Base-by-base conservation (phyloP, 2,113 vertebrate genomes). In the Micronycteris hirsuta region DNA sequence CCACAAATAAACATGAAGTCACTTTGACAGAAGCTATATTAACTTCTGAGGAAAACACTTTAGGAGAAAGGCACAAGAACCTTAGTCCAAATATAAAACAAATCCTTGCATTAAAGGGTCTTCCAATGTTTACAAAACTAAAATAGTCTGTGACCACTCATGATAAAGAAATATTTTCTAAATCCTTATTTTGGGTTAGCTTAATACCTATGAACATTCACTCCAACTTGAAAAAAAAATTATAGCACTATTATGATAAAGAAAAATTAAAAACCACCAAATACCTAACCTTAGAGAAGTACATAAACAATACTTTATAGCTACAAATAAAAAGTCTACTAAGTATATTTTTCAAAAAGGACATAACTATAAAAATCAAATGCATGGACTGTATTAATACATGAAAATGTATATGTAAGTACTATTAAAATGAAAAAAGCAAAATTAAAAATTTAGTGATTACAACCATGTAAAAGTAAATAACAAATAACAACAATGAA, bases 371-470 rank as follows among this genome's bases (percentile, higher is more conserved):
- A 97, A 97, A 95, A 96, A 91, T 65, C 90, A 96, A 94, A 94
- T 90, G 95, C 4, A 13, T 41, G 45, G 61, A 65, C 43, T 81
- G 87, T 68, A 56, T 77, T 33, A 96, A 91, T 73, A 97, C 63
- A 89, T 82, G 56, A 47, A 92, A 96, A 89, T 74, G 54, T 58
- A 86, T 85, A 92, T 96, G 94, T 92, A 95, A 97, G 95, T 91
- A 81, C 19, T 81, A 67, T 80, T 92, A 85, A 56, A 56, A 67
- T 92, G 71, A 93, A 96, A 93, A 95, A 95, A 94, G 73, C 49
- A 92, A 97, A 97, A 96, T 95, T 70, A 70, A 96, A 97, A 96
- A 93, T 95, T 93, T 86, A 95, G 89, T 97, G 91, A 97, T 87
- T 93, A 92, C 52, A 96, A 97, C 85, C 61, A 94, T 89, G 85